These are phyloP conservation scores for Scalopus aquaticus DNA, from an alignment of 2,113 vertebrate species.

Conservation along the genomic window DNA sequence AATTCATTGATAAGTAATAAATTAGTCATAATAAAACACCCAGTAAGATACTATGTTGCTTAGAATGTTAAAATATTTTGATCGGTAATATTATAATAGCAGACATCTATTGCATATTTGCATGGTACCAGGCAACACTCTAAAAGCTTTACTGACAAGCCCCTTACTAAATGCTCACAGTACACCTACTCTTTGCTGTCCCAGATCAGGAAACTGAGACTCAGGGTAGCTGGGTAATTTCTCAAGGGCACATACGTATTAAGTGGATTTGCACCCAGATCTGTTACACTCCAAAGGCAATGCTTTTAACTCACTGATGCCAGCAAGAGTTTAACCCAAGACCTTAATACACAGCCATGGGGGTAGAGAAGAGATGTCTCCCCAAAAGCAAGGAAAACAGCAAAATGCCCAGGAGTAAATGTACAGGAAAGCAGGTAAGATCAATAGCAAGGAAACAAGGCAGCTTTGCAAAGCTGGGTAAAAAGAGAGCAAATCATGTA, in stretches of 20 bases:
- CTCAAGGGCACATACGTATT: background rate
- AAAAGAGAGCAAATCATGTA: too few relatives aligned
- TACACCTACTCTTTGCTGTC: background rate
- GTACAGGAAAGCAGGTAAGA: too few relatives aligned
- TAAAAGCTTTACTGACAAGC: background rate
- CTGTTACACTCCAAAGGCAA: background rate
- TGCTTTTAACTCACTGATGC: background rate
- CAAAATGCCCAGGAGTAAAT: background rate
- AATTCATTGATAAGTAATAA: background rate
- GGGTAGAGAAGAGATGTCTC: background rate
- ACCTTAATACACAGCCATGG: background rate
- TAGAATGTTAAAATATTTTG: background rate
- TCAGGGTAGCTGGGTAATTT: background rate
- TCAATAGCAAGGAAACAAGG: accelerated
- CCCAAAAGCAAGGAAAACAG: background rate
- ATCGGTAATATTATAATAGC: background rate
- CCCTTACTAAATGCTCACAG: background rate
- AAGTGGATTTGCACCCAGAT: background rate
- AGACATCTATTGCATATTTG: background rate
- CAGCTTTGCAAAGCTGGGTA: too few relatives aligned
- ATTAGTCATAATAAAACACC: background rate
- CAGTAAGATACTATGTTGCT: background rate
- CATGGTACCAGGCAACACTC: background rate
- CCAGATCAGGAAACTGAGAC: background rate
- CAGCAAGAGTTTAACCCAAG: background rate